Evolutionary conservation across 2,797 vertebrate species (phyloP), one percentile per base, ranked within the genome.

Genomic region (Pseudomugil tenellus): DNA sequence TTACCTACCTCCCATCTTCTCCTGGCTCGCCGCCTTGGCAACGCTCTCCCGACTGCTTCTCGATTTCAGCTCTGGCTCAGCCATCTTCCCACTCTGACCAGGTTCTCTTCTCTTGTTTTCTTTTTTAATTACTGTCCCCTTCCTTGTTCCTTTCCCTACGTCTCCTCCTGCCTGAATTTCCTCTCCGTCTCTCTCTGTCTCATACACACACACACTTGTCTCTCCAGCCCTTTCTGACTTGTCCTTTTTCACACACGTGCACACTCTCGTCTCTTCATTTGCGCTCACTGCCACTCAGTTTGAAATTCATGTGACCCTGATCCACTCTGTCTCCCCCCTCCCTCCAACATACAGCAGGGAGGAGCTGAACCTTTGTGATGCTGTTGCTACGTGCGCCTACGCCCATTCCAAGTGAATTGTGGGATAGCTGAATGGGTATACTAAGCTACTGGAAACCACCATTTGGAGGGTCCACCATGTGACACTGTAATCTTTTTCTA

Each of bases 41-140:
- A 93, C 72, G 23, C 84, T 92, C 79, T 94, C 93, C 55, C 89
- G 80, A 23, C 91, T 93, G 89, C 90, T 88, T 75, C 91, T 86
- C 39, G 67, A 92, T 78, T 93, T 94, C 84, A 94, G 84, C 89
- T 93, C 91, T 3, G 89, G 91, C 79, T 93, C 92, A 69, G 92
- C 90, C 93, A 94, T 94, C 84, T 86, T 92, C 80, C 76, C 56
- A 70, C 74, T 74, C 68, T 58, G 70, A 74, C 69, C 69, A 60
- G 28, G 31, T 83, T 55, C 63, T 48, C 77, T 74, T 58, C 56
- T 80, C 71, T 88, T 74, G 41, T 72, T 58, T 72, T 31, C 6
- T 31, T 31, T 31, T 77, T 57, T 72, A 74, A 62, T 73, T 75
- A n/a, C 43, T 52, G 55, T 4, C 58, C 77, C 69, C 60, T 59